These are phyloP conservation scores for Leucoma salicis DNA, from an alignment of 2,888 invertebrate genomes.

Conservation along the genomic window DNA sequence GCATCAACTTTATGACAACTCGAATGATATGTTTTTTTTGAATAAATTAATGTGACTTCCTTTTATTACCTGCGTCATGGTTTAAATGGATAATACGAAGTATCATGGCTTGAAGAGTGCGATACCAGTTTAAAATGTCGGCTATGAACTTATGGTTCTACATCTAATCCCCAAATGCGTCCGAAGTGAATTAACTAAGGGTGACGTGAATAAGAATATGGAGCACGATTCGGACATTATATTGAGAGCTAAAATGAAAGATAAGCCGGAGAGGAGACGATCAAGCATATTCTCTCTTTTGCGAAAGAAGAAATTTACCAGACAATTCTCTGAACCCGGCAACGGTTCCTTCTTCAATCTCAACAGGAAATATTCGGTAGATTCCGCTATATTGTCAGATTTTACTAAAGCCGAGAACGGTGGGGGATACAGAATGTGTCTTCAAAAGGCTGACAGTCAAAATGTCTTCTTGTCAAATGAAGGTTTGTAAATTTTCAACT, in stretches of 20 bases:
- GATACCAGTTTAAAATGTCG: not conserved
- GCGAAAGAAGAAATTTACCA: constrained; percentile 58
- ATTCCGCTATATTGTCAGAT: constrained; percentile 61
- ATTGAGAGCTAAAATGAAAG: constrained; percentile 45
- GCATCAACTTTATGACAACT: too few species aligned
- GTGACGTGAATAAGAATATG: constrained; percentile 29
- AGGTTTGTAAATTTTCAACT: constrained; percentile 42
- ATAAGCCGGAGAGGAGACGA: constrained; percentile 52
- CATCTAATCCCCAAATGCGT: not conserved
- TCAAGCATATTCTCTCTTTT: constrained; percentile 67
- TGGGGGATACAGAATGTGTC: constrained; percentile 35
- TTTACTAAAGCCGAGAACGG: constrained; percentile 45
- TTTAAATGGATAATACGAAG: not conserved
- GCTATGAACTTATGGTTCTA: too few species aligned
- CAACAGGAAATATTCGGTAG: constrained; percentile 61
- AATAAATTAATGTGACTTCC: too few species aligned
- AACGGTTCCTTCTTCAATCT: constrained; percentile 30
- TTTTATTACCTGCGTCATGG: too few species aligned
- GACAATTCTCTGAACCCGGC: constrained; percentile 62
- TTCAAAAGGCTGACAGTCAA: constrained; percentile 35
- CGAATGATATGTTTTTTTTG: too few species aligned
- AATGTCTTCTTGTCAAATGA: constrained; percentile 42
- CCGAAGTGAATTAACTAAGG: not conserved
- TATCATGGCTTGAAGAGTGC: not conserved
- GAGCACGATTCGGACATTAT: constrained; percentile 48